A percentile compares a stretch with the other conserved stretches of the same genome.
Conservation (phyloP, 2,113 vertebrate genomes). For the Xiphorhynchus elegans region DNA sequence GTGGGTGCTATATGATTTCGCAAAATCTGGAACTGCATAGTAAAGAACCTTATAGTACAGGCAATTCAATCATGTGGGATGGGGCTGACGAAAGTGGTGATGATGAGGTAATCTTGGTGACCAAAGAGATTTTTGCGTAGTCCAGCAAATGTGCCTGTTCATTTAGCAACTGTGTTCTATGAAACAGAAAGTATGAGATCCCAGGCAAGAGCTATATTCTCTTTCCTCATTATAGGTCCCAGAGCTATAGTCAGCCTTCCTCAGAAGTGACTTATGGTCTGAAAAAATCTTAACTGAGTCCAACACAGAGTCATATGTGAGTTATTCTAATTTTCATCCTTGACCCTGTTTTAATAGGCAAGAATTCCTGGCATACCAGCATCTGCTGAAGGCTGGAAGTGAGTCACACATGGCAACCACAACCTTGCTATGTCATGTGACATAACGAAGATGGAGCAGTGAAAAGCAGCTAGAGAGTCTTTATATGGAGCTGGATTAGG, state of each 20-base stretch:
- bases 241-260: background rate
- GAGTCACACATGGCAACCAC: constrained; percentile 40
- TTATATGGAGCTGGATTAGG: constrained; percentile 11
- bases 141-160: background rate
- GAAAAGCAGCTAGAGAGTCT: background rate
- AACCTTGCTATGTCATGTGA: background rate
- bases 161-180: background rate
- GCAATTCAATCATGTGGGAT: background rate
- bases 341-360: background rate
- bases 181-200: background rate
- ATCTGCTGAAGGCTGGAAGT: constrained; percentile 14
- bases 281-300: background rate
- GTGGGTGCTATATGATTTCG: background rate
- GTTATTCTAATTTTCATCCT: background rate
- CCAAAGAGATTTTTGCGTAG: background rate
- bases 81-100: background rate
- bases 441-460: background rate
- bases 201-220: background rate
- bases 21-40: background rate
- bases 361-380: background rate
- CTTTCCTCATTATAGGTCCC: background rate
- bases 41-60: background rate
- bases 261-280: background rate
- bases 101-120: background rate
- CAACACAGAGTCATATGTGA: background rate